A percentile compares a stretch with the other conserved stretches of the same genome.
Conservation (phyloP, 2,797 vertebrate species). For the Microctenopoma lineatum region DNA sequence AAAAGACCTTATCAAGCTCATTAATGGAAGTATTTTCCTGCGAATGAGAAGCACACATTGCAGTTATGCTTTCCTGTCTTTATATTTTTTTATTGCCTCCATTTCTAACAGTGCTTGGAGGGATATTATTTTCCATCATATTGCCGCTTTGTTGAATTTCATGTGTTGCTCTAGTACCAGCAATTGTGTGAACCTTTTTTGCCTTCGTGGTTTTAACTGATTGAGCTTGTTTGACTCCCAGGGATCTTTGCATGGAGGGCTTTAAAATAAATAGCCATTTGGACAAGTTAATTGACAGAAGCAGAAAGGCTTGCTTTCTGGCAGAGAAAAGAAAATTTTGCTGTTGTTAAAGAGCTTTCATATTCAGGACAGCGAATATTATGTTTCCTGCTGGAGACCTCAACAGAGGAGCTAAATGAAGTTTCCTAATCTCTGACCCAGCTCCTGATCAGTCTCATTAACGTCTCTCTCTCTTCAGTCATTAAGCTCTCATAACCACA, state of each 20-base stretch:
- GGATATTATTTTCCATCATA: conserved; percentile 39
- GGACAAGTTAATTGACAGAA: conserved; percentile 65
- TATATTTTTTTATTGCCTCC: conserved; percentile 39
- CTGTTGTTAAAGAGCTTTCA: conserved; percentile 60
- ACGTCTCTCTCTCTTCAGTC: conserved; percentile 36
- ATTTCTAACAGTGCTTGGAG: conserved; percentile 33
- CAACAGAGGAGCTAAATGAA: conserved; percentile 51
- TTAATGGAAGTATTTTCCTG: conserved; percentile 36
- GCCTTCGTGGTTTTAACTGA: conserved; percentile 50
- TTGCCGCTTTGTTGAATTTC: conserved; percentile 32
- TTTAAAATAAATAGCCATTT: conserved; percentile 63
- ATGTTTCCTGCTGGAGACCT: conserved; percentile 58
- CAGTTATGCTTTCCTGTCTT: conserved; percentile 23
- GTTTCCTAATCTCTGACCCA: conserved; percentile 61
- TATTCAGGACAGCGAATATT: conserved; percentile 50
- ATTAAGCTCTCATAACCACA: conserved; percentile 40
- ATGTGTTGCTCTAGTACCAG: conserved; percentile 36
- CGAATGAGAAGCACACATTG: conserved; percentile 31
- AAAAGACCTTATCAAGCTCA: conserved; percentile 42
- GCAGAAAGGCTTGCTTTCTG: conserved; percentile 48
- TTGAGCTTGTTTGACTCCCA: conserved; percentile 46
- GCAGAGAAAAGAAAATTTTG: conserved; percentile 53
- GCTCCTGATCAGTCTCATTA: conserved; percentile 62
- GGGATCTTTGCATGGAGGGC: conserved; percentile 41
- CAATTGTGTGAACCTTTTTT: conserved; percentile 38